Percentiles rank a stretch among this genome's conserved stretches.
Conservation (phyloP, 2,888 invertebrate species). For the Brassicogethes aeneus region DNA sequence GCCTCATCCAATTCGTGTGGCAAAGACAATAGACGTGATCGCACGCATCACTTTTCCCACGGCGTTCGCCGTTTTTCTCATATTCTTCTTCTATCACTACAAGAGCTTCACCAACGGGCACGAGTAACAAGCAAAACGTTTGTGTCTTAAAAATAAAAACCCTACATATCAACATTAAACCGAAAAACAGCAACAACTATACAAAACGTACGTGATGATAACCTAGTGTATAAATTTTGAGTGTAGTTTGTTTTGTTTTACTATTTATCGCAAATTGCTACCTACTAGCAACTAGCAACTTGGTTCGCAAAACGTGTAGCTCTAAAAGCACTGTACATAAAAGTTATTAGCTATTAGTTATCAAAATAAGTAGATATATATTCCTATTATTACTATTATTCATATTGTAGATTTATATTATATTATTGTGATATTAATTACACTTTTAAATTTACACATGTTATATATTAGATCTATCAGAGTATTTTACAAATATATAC, state of each 20-base stretch:
- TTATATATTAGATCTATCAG: neutral
- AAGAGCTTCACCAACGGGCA: slow-evolving; percentile 67
- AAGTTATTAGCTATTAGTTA: slow-evolving; percentile 12
- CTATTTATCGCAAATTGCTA: slow-evolving; percentile 12
- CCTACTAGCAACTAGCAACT: slow-evolving; percentile 16
- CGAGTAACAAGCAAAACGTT: slow-evolving; percentile 3
- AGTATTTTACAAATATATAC: neutral
- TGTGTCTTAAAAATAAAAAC: neutral
- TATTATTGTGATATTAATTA: slow-evolving; percentile 30
- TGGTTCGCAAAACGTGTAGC: slow-evolving; percentile 41
- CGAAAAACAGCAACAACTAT: neutral
- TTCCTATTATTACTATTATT: slow-evolving; percentile 4
- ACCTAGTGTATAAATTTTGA: slow-evolving; percentile 5
- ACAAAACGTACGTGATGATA: too few species aligned
- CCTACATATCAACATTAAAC: neutral
- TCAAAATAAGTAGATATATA: slow-evolving; percentile 9
- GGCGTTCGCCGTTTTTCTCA: slow-evolving; percentile 86
- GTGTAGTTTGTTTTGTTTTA: slow-evolving; percentile 12
- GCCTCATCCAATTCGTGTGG: slow-evolving; percentile 85
- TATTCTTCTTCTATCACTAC: slow-evolving; percentile 93
- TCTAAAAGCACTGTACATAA: slow-evolving; percentile 38
- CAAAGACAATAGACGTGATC: slow-evolving; percentile 91
- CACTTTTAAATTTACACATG: slow-evolving; percentile 4
- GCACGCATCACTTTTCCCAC: slow-evolving; percentile 90
- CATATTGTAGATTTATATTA: slow-evolving; percentile 14